Evolutionary conservation across 2,113 vertebrate genomes (phyloP), one percentile per base, ranked within the genome.

Genomic region (Empidonax traillii): DNA sequence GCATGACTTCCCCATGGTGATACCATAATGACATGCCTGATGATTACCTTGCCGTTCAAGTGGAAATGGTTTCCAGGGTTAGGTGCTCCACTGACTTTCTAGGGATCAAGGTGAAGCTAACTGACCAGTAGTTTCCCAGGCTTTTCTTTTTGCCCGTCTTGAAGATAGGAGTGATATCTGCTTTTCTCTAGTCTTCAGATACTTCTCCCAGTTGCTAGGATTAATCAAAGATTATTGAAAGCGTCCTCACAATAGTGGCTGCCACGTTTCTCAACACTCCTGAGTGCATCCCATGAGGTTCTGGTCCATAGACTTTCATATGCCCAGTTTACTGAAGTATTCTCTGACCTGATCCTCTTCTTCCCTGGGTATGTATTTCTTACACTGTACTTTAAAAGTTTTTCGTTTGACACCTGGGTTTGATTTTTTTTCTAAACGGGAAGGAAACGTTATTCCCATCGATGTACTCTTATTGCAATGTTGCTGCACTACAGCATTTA

Each of bases 191-290:
- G 37, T 28, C 9, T 79, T 67, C 5, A 5, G 15, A 8, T 7
- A 37, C 4, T 51, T 69, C 5, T 80, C 19, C 7, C 8, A 33
- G 0, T 41, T 71, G 6, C n/a, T 14, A 30, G 23, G 6, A 52
- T 24, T 59, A 31, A 39, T 49, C 6, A 37, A 72, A 75, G 21
- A 8, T 47, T 65, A 22, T 23, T 63, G 25, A 31, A 16, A 62
- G 16, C 47, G 23, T 17, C 9, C 9, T 71, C 39, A 47, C 12
- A 53, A 19, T 19, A 28, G 41, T 12, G 53, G 30, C n/a, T 86
- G 8, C 7, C 16, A 72, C 3, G 5, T 86, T 3, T 24, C 7
- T 41, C 8, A 9, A 2, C 8, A 30, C 18, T 69, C 1, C 0
- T 41, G 8, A 17, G 2, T 82, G 8, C 6, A 43, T 20, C 14